Evolutionary conservation across 2,797 vertebrate genomes (phyloP).

Genomic region (Chaetodon trifasciatus): DNA sequence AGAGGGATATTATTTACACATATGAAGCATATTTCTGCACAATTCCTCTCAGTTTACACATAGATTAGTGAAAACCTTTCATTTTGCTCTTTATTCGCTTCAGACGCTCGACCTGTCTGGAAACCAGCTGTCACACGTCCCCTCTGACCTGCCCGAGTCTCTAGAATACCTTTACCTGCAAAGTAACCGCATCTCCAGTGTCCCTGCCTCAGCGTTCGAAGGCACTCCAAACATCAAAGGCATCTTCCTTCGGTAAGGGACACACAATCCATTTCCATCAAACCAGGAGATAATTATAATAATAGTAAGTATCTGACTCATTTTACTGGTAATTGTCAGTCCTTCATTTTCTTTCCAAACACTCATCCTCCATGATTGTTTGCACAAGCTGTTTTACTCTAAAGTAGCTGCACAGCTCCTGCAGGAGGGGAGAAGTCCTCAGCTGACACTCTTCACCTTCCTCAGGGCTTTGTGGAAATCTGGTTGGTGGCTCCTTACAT

Average conservation of each 20-base stretch:
- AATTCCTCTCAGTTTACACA: conserved; percentile 5
- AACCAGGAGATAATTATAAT: not conserved
- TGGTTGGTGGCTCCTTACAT: conserved; percentile 12
- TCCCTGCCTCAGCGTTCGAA: conserved; percentile 91
- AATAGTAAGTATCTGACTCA: not conserved
- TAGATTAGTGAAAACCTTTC: not conserved
- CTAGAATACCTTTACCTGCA: conserved; percentile 95
- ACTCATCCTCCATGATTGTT: not conserved
- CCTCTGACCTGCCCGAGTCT: conserved; percentile 91
- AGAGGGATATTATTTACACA: not conserved
- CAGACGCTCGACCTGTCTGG: conserved; percentile 94
- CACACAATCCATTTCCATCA: not conserved
- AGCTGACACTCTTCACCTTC: not conserved
- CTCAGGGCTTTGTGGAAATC: not conserved
- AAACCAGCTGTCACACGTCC: conserved; percentile 93
- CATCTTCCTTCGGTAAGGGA: conserved; percentile 92
- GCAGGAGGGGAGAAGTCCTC: too few relatives aligned
- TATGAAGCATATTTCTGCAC: not conserved
- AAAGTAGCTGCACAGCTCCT: not conserved
- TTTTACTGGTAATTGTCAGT: not conserved
- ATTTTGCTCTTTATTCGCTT: conserved; percentile 23
- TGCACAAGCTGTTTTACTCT: conserved; percentile 5
- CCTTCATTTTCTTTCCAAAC: not conserved
- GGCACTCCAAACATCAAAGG: conserved; percentile 95
- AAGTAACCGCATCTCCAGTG: conserved; percentile 90